Percentiles rank a stretch among this genome's conserved stretches.
phyloP scores from a whole-genome alignment of 1,140 invertebrate species.

The Acyrthosiphon pisum region DNA sequence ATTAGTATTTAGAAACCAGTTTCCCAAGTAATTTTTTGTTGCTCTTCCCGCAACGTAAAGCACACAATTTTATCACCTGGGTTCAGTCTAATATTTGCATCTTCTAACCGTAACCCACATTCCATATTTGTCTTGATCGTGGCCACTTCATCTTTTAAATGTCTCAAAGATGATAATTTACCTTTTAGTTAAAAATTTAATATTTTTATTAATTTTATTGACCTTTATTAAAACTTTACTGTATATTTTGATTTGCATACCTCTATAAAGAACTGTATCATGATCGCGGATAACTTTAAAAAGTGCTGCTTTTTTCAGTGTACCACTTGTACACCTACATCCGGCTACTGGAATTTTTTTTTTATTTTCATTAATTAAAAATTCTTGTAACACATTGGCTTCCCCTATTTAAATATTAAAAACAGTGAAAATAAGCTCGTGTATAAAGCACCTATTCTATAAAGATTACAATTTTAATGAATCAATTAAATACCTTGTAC shows the following conservation, averaged over 20 bases:
- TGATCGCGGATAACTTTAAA: conserved; percentile 75
- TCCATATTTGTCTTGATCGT: conserved; percentile 83
- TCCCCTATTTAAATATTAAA: conserved; percentile 70
- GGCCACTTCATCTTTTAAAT: conserved; percentile 88
- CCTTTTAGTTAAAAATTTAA: conserved; percentile 66
- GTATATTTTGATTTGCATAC: conserved; percentile 65
- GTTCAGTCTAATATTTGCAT: conserved; percentile 71
- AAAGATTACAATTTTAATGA: neutral
- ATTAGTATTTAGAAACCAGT: conserved; percentile 49
- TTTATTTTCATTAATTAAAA: conserved; percentile 80
- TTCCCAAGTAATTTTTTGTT: conserved; percentile 79
- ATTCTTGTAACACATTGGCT: conserved; percentile 85
- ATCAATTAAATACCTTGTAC: conserved; percentile 68
- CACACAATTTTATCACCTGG: conserved; percentile 83
- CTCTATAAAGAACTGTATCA: conserved; percentile 76
- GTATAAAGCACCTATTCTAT: neutral
- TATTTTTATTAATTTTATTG: neutral
- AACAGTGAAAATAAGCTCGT: neutral
- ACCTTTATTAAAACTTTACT: neutral
- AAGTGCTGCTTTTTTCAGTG: conserved; percentile 72
- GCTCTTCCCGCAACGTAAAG: conserved; percentile 72
- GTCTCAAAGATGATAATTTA: conserved; percentile 79
- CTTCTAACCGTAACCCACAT: conserved; percentile 82
- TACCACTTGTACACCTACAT: conserved; percentile 81
- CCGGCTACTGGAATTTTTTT: conserved; percentile 89